These are phyloP conservation scores for Drosophila lacicola DNA, from an alignment of 2,888 invertebrate species.

Conservation along the genomic window DNA sequence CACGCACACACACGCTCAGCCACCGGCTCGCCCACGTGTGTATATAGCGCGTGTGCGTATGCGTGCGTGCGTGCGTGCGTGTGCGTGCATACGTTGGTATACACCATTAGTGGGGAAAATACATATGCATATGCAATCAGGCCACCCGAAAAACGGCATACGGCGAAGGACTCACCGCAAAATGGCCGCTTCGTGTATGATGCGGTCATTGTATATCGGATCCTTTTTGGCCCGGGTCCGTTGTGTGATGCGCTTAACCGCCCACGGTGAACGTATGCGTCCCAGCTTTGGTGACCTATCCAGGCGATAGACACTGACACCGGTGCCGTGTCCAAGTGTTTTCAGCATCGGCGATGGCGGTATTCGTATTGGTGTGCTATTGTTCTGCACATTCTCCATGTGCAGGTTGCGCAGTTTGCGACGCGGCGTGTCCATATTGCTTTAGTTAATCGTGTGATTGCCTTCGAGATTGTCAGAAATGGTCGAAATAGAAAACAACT, in stretches of 20 bases:
- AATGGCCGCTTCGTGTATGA: conserved; percentile 90
- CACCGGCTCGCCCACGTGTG: conserved; percentile 42
- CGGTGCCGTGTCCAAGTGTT: conserved; percentile 91
- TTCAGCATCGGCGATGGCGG: conserved; percentile 91
- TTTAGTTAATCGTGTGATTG: neutral
- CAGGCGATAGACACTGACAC: conserved; percentile 91
- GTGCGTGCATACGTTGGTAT: conserved; percentile 12
- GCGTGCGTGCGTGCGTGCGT: conserved; percentile 6
- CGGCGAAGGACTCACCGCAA: conserved; percentile 85
- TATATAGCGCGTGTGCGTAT: conserved; percentile 27
- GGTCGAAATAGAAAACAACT: conserved; percentile 9
- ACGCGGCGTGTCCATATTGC: conserved; percentile 77
- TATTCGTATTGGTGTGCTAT: conserved; percentile 85
- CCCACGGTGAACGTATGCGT: conserved; percentile 92
- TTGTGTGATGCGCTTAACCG: conserved; percentile 90
- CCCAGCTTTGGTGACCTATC: conserved; percentile 90
- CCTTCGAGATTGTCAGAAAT: neutral
- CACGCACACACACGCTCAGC: conserved; percentile 10
- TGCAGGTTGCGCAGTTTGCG: conserved; percentile 72
- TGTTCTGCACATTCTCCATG: conserved; percentile 69
- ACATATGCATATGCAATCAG: conserved; percentile 24
- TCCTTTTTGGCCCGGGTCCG: conserved; percentile 75
- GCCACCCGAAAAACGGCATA: conserved; percentile 5
- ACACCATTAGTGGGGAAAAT: conserved; percentile 31
- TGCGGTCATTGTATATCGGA: conserved; percentile 86